phyloP scores from a whole-genome alignment of 2,888 invertebrate species.

The Himalopsyche tibetana region DNA sequence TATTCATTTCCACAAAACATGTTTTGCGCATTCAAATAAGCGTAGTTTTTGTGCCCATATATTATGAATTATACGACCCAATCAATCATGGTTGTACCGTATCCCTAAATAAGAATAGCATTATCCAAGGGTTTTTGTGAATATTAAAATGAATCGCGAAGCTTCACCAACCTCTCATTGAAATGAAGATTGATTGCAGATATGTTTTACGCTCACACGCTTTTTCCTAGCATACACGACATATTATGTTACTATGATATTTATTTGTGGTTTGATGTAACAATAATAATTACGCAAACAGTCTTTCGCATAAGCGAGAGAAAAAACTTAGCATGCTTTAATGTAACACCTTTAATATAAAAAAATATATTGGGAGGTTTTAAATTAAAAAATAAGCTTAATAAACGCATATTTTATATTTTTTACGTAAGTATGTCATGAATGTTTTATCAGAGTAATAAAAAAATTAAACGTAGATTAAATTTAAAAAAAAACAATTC shows the following conservation, averaged over 20 bases:
- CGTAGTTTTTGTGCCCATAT: conserved; percentile 20
- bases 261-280: not conserved
- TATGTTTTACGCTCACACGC: not conserved
- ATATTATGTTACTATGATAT: not conserved
- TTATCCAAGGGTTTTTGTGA: conserved; percentile 41
- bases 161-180: conserved; percentile 34
- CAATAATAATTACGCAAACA: not conserved
- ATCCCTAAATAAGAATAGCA: conserved; percentile 8
- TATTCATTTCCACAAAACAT: not conserved
- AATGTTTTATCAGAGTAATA: too few species aligned
- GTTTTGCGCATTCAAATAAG: conserved; percentile 21
- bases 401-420: too few species aligned
- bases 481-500: too few species aligned
- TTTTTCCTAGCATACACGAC: not conserved
- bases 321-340: too few species aligned
- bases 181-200: conserved; percentile 37
- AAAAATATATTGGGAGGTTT: too few species aligned
- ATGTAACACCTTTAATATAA: too few species aligned
- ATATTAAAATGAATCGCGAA: conserved; percentile 33
- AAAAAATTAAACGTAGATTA: too few species aligned
- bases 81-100: conserved; percentile 32
- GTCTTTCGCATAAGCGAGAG: too few species aligned
- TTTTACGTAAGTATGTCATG: too few species aligned
- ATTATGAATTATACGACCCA: conserved; percentile 34
- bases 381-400: too few species aligned